These are phyloP conservation scores for Drosophila santomea DNA, from an alignment of 1,140 invertebrate species.

Conservation along the genomic window DNA sequence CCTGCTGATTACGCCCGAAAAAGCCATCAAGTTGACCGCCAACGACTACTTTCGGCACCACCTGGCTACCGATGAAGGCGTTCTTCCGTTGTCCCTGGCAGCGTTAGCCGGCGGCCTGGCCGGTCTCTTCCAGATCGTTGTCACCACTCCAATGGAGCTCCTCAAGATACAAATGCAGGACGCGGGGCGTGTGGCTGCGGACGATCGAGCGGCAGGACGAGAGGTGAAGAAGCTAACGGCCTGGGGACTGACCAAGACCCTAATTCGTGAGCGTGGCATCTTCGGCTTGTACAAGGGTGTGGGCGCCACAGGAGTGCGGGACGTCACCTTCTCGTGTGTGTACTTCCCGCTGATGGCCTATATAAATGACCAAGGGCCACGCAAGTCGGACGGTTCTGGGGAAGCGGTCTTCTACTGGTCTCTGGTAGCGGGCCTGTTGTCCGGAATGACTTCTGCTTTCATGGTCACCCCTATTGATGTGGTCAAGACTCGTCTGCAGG, in stretches of 20 bases:
- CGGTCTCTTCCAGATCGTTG: slow-evolving; percentile 98
- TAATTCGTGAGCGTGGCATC: slow-evolving; percentile 94
- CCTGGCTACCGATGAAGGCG: slow-evolving; percentile 85
- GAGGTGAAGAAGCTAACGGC: slow-evolving; percentile 91
- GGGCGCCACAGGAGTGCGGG: slow-evolving; percentile 95
- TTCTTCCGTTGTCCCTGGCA: slow-evolving; percentile 91
- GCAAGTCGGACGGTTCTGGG: slow-evolving; percentile 87
- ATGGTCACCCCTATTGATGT: slow-evolving; percentile 98
- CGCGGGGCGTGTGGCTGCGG: slow-evolving; percentile 93
- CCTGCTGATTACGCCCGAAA: slow-evolving; percentile 98
- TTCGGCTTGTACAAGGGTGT: slow-evolving; percentile 97
- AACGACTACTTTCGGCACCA: slow-evolving; percentile 99
- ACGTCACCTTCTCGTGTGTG: slow-evolving; percentile 97
- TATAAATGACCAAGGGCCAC: slow-evolving; percentile 95
- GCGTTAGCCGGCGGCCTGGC: slow-evolving; percentile 97
- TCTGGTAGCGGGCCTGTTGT: slow-evolving; percentile 94
- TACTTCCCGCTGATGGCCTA: slow-evolving; percentile 99
- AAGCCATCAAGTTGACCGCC: slow-evolving; percentile 99
- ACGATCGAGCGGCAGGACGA: slow-evolving; percentile 87
- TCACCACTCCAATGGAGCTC: slow-evolving; percentile 99
- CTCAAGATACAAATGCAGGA: slow-evolving; percentile 99
- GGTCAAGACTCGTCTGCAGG: slow-evolving; percentile 98
- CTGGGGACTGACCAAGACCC: slow-evolving; percentile 90
- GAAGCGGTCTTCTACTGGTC: slow-evolving; percentile 92
- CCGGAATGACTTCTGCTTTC: slow-evolving; percentile 94